Evolutionary conservation across 2,797 vertebrate species (phyloP), one percentile per base, ranked within the genome.

Genomic region (Manis crassicaudata): DNA sequence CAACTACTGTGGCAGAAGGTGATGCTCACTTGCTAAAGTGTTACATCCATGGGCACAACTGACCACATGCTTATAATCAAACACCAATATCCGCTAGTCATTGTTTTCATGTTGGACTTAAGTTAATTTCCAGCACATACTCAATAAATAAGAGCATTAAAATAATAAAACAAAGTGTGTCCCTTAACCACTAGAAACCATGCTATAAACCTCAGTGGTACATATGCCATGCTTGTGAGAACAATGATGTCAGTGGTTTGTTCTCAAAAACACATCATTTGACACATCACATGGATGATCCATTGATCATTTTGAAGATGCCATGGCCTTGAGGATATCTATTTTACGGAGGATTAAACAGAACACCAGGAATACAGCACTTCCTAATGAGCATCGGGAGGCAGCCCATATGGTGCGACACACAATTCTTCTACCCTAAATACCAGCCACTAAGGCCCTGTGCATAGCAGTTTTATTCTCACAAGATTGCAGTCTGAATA

Each of bases 281-380:
- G 56, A 37, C 56, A 37, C 17, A 10, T 62, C 29, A 9, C 60
- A 17, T 0, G n/a, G 70, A 12, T 4, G 46, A 80, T 20, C 56
- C 73, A 91, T n/a, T 7, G 2, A 68, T 94, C 90, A 86, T 4
- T 17, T 3, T 7, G 40, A 77, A 50, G 60, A 63, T 3, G 6
- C 56, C 62, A 14, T 25, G 82, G 90, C 29, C 56, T n/a, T 7
- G 60, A 91, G 79, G 52, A 75, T 62, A 81, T 27, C 62, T 92
- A 4, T 67, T 80, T 73, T 54, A 25, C 32, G 58, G 65, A n/a
- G 35, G 75, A 92, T 46, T 82, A 85, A 70, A 63, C 37, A 43
- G 92, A 62, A 82, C 16, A 65, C 17, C 4, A 2, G 58, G 32
- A 72, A 92, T 12, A 58, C 9, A 32, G 32, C 25, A 21, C 27